phyloP scores from a whole-genome alignment of 1,140 invertebrate genomes.

The Hormaphis cornu region DNA sequence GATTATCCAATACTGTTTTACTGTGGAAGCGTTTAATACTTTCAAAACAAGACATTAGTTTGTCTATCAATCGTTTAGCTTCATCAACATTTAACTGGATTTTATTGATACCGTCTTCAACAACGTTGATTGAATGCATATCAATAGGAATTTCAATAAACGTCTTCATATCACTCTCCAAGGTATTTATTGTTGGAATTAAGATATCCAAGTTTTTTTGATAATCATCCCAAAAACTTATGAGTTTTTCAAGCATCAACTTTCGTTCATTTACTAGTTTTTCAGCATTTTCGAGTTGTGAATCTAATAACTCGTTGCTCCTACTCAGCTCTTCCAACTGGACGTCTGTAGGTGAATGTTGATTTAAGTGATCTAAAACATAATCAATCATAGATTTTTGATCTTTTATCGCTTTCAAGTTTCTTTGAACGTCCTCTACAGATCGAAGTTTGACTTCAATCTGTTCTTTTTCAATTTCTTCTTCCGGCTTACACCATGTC shows the following conservation, averaged over 20 bases:
- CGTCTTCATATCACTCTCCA: slow-evolving; percentile 50
- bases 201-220: slow-evolving; percentile 51
- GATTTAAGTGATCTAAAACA: slow-evolving; percentile 46
- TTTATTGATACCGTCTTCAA: background rate
- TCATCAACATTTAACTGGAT: background rate
- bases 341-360: background rate
- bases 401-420: slow-evolving; percentile 57
- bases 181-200: slow-evolving; percentile 74
- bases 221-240: slow-evolving; percentile 43
- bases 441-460: slow-evolving; percentile 82
- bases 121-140: background rate
- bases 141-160: background rate
- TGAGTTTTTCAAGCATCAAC: slow-evolving; percentile 33
- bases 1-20: slow-evolving; percentile 12
- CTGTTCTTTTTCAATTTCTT: slow-evolving; percentile 78
- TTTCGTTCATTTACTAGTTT: background rate
- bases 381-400: slow-evolving; percentile 58
- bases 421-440: slow-evolving; percentile 63
- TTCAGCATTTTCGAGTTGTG: background rate
- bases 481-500: slow-evolving; percentile 81
- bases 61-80: background rate
- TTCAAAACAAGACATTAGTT: background rate
- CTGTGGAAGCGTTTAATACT: background rate
- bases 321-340: background rate
- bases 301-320: background rate